Base-by-base conservation (phyloP, 2,888 invertebrate genomes). In the Scaptomyza reducta region DNA sequence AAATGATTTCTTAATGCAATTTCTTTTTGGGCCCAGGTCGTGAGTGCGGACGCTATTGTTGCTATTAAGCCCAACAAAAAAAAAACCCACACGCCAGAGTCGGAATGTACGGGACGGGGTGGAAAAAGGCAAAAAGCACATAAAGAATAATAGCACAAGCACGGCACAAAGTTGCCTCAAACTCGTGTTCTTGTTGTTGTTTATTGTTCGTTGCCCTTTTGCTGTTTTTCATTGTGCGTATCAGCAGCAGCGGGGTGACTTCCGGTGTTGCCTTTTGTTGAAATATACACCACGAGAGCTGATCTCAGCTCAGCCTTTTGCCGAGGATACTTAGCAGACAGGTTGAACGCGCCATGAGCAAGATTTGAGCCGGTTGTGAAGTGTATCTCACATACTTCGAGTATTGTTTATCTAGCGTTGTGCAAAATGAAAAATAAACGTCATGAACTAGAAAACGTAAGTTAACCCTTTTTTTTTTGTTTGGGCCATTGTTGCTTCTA, bases 1-100 rank as follows among this genome's bases (percentile, higher is more conserved):
- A 79, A 87, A 82, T 82, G 88, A 87, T 82, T 82, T 87, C 88
- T 75, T 82, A 87, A 82, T 88, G 82, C 88, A 88, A 82, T 82
- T 87, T 69, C 77, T 14, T 40, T 42, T 42, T 45, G 38, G 62
- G 38, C 10, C 9, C 31, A 58, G 44, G 31, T 72, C 77, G 42
- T 61, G 65, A 31, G 61, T 16, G 60, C 60, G 69, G 63, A 65
- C 59, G 55, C 72, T 54, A 71, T 85, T 87, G 86, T 87, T 85
- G 63, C 65, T 63, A 46, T 60, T 68, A 56, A 77, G 59, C 38
- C 47, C 27, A 38, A 16, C 58, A 65, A 25, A 38, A 38, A 14
- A 25, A 11, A 22, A 22, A 2, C 4, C 22, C 44, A 57, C 14
- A 41, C 29, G 6, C 22, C 46, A 42, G 29, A 56, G 38, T 27